Conservation (phyloP, 1,140 invertebrate species). For the Hyphantria cunea region DNA sequence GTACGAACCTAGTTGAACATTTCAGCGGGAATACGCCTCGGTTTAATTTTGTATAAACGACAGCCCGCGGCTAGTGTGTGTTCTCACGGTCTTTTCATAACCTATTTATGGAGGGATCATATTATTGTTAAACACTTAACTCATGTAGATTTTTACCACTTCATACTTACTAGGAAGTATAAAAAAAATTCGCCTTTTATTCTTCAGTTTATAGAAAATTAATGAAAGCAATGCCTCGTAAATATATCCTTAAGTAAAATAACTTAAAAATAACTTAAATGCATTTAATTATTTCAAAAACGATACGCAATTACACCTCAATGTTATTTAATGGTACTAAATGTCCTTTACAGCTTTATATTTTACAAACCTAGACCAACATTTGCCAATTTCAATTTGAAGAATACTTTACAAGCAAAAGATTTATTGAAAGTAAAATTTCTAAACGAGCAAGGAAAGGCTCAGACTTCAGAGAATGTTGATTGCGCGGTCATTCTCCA, state of each 20-base stretch:
- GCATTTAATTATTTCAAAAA: too few species aligned
- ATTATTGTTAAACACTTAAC: too few species aligned
- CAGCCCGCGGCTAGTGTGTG: constrained; percentile 1
- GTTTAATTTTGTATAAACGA: constrained; percentile 25
- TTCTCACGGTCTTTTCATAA: constrained; percentile 23
- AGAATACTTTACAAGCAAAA: constrained; percentile 14
- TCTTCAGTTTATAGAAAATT: too few species aligned
- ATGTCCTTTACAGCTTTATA: too few species aligned
- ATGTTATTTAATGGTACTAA: too few species aligned
- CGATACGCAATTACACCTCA: too few species aligned
- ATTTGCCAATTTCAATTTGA: too few species aligned
- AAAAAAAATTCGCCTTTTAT: too few species aligned
- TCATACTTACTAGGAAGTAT: neutral
- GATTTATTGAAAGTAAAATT: constrained; percentile 33
- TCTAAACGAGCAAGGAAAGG: constrained; percentile 32
- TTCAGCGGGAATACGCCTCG: constrained; percentile 3
- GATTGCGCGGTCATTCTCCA: constrained; percentile 54
- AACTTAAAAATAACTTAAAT: too few species aligned
- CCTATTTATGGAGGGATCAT: neutral
- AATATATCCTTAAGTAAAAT: too few species aligned
- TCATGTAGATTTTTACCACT: neutral
- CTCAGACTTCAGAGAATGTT: constrained; percentile 47
- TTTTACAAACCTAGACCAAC: too few species aligned
- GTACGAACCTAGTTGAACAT: constrained; percentile 14
- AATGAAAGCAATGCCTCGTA: too few species aligned